Evolutionary conservation across 2,113 vertebrate genomes (phyloP).

Genomic region (Indicator maculatus): DNA sequence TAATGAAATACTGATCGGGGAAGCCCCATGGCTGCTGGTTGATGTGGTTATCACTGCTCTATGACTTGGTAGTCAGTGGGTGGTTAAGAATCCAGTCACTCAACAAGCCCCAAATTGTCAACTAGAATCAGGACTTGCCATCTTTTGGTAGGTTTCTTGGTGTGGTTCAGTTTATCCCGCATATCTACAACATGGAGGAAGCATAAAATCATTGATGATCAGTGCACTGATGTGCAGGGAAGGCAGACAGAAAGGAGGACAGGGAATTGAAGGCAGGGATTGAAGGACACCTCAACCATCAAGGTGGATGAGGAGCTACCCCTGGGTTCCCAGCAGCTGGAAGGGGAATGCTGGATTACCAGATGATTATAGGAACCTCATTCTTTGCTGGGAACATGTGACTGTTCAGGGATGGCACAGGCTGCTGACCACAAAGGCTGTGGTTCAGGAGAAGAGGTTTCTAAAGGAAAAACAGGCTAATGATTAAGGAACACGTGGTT

Average conservation of each 20-base stretch:
- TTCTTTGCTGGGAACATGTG: not conserved
- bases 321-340: not conserved
- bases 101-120: not conserved
- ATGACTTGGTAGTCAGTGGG: not conserved
- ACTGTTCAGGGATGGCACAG: not conserved
- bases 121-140: not conserved
- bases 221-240: rapidly evolving
- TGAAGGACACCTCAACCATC: not conserved
- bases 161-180: rapidly evolving
- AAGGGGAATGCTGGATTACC: not conserved
- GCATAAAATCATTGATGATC: not conserved
- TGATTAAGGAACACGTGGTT: slow-evolving; percentile 9
- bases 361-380: rapidly evolving
- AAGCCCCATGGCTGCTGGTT: rapidly evolving
- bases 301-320: not conserved
- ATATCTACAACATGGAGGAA: not conserved
- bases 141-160: not conserved
- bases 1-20: not conserved
- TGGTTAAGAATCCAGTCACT: not conserved
- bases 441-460: not conserved
- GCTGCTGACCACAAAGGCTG: not conserved
- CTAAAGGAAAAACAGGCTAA: not conserved
- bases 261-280: not conserved
- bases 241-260: not conserved
- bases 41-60: not conserved